Base-by-base conservation (phyloP, 2,888 invertebrate genomes). In the Sminthurinus aureus region DNA sequence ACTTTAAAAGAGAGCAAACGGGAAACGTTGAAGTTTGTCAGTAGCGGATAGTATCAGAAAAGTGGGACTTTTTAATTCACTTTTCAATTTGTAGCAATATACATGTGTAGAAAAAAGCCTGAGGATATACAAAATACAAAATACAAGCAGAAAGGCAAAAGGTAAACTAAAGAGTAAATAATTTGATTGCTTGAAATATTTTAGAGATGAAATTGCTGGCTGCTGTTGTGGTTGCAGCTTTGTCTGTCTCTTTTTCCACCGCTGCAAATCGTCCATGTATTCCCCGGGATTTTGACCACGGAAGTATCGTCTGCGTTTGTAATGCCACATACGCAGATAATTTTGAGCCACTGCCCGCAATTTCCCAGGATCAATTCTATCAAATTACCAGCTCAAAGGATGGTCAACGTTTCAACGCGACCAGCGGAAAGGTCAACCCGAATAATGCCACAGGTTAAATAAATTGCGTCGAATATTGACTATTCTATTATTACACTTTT, bases 231-330 rank as follows among this genome's bases (percentile, higher is more conserved):
- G 13, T 20, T 38, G 24, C 13, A 0, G 52, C 26, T 8, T 9
- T 81, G 11, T n/a, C n/a, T n/a, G 51, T 22, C 76, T 9, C n/a
- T 13, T 52, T 20, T 12, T 18, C 20, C 2, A 24, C 6, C 24
- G 58, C 22, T 3, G 81, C 26, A n/a, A 74, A 50, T 52, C 12
- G 38, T 38, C 82, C 81, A 3, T 85, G 85, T 80, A 50, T 82
- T 26, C 82, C 84, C 11, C 51, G 24, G 64, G 83, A 84, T 78
- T 86, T 86, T 80, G 84, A 83, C 12, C 80, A 85, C n/a, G 84
- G 85, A 51, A 86, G 86, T 50, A 64, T 85, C 13, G 86, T 86
- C 22, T 86, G 86, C 58, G 75, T 84, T 18, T 86, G 86, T 73
- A 86, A 85, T 71, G 71, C 85, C n/a, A 81, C 83, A 13, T 86